phyloP scores from a whole-genome alignment of 1,140 invertebrate species.

The Popillia japonica region DNA sequence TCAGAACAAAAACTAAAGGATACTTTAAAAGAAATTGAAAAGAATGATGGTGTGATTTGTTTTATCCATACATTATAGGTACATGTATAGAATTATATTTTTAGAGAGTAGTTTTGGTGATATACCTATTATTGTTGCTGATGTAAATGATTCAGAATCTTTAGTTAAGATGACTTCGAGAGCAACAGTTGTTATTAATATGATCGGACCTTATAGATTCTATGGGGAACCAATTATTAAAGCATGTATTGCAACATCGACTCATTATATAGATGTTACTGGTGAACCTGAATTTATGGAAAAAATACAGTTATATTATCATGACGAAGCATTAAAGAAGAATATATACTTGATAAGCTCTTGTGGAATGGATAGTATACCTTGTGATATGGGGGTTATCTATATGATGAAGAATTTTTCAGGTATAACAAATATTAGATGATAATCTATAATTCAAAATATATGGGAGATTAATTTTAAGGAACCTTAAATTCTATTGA shows the following conservation, averaged over 20 bases:
- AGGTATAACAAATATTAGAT: constrained; percentile 58
- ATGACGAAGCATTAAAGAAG: constrained; percentile 76
- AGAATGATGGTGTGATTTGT: constrained; percentile 38
- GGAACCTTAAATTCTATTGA: constrained; percentile 80
- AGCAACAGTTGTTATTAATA: constrained; percentile 81
- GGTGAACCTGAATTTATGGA: constrained; percentile 91
- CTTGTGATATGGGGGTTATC: constrained; percentile 82
- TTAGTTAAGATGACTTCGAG: constrained; percentile 77
- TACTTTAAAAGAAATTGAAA: constrained; percentile 67
- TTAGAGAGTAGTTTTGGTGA: constrained; percentile 67
- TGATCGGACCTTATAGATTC: constrained; percentile 87
- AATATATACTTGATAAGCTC: constrained; percentile 81
- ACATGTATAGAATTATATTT: not conserved
- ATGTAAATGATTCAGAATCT: constrained; percentile 75
- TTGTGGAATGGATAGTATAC: constrained; percentile 90
- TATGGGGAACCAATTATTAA: constrained; percentile 90
- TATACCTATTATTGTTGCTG: constrained; percentile 77
- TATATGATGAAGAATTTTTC: constrained; percentile 77
- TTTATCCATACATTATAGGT: not conserved
- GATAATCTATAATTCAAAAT: not conserved
- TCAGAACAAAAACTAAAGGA: constrained; percentile 74
- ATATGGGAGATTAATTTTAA: constrained; percentile 53
- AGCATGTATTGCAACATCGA: constrained; percentile 80
- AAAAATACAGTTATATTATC: constrained; percentile 81
- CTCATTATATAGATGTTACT: constrained; percentile 89